Conservation (phyloP, 2,888 invertebrate genomes). For the Invenusta paracnida region DNA sequence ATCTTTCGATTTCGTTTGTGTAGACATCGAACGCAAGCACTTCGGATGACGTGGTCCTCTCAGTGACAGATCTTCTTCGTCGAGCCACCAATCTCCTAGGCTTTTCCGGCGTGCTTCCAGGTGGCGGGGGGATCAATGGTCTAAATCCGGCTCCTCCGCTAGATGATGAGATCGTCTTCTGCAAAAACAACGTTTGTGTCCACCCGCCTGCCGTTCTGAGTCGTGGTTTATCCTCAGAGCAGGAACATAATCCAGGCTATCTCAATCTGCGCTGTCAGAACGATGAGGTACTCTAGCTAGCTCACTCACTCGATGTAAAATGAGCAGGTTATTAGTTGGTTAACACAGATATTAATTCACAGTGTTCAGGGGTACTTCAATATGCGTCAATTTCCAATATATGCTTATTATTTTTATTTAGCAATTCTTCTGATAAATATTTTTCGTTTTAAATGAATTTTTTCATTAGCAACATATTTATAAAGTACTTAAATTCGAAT, state of each 20-base stretch:
- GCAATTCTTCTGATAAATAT: too few species aligned
- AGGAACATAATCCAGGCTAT: conserved; percentile 79
- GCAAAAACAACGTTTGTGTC: conserved; percentile 92
- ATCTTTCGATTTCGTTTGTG: too few species aligned
- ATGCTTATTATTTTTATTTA: too few species aligned
- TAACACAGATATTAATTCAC: too few species aligned
- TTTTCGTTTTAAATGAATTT: too few species aligned
- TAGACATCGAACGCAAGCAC: background rate
- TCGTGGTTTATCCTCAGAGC: background rate
- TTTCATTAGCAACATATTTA: too few species aligned
- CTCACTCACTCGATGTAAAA: too few species aligned
- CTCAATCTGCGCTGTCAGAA: conserved; percentile 71
- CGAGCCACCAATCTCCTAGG: background rate
- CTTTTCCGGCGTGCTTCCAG: background rate
- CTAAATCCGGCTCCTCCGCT: conserved; percentile 45
- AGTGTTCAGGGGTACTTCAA: too few species aligned
- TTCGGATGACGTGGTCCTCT: background rate
- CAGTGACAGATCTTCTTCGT: conserved; percentile 3
- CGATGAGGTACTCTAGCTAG: too few species aligned
- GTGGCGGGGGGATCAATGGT: background rate
- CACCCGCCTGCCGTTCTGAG: conserved; percentile 76
- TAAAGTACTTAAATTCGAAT: too few species aligned
- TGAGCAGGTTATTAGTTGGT: too few species aligned
- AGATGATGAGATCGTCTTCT: conserved; percentile 64
- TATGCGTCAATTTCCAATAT: too few species aligned